These are phyloP conservation scores for Glossosoma conforme DNA, from an alignment of 1,140 invertebrate species.

Conservation along the genomic window DNA sequence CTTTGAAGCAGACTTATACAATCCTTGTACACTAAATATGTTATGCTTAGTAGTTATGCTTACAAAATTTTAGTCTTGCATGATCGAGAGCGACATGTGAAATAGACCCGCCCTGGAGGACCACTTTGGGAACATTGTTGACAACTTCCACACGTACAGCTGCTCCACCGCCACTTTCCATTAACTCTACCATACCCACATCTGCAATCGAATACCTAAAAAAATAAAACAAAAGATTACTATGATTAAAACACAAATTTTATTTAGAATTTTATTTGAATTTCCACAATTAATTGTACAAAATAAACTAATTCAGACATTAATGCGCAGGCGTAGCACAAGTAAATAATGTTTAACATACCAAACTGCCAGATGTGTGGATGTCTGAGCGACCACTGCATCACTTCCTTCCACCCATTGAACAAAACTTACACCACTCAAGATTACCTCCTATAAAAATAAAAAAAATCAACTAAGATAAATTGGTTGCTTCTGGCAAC, in stretches of 20 bases:
- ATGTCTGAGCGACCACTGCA: conserved; percentile 93
- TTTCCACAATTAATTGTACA: too few species aligned
- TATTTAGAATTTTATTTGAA: neutral
- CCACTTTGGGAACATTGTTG: conserved; percentile 28
- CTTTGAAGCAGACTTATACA: too few species aligned
- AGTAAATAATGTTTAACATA: conserved; percentile 82
- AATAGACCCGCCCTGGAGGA: conserved; percentile 39
- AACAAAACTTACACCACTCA: conserved; percentile 65
- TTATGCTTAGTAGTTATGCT: too few species aligned
- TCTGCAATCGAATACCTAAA: conserved; percentile 47
- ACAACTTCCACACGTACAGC: conserved; percentile 36
- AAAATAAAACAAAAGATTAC: neutral
- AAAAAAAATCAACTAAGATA: neutral
- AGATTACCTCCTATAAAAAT: conserved; percentile 48
- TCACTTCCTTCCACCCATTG: conserved; percentile 95
- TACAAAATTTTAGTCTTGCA: conserved; percentile 46
- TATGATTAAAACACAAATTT: neutral
- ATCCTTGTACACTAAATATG: too few species aligned
- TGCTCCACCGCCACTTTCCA: conserved; percentile 40
- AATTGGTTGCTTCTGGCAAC: neutral
- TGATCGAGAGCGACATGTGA: conserved; percentile 40
- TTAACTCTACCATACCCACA: conserved; percentile 40
- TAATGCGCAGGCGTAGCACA: too few species aligned
- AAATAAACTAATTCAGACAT: too few species aligned
- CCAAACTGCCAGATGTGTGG: conserved; percentile 87